Evolutionary conservation across 1,140 invertebrate genomes (phyloP), one percentile per base, ranked within the genome.

Genomic region (Hydropsyche tenuis): DNA sequence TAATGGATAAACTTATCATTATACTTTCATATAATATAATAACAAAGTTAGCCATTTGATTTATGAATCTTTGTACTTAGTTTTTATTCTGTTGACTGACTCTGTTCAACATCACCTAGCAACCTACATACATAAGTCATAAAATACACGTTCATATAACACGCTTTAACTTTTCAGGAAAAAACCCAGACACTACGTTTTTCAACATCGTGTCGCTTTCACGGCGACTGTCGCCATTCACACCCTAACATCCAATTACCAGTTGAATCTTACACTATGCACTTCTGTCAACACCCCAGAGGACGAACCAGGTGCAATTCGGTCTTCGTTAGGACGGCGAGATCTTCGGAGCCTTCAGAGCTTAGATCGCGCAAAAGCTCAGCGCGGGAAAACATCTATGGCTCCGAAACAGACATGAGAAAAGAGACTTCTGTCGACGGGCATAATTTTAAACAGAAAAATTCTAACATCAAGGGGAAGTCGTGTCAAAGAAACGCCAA

Each of bases 201-300:
- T 23, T 69, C 72, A 14, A 76, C 69, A 14, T 76, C 72, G 12
- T 76, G 76, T 56, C 74, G 77, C 4, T 72, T 71, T 25, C 68
- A 76, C 42, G 51, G 56, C 20, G 72, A 78, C 60, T 76, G 77
- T 69, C n/a, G 75, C 18, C 68, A 69, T 16, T 69, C 74, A 2
- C 72, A 75, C 12, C 56, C 64, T 14, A 0, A 42, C 7, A 45
- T 51, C 16, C 70, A 73, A 64, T 37, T 71, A 9, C 75, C 72
- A 7, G 73, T 76, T 72, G 72, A 73, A 7, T 73, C 75, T 11
- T 76, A 76, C 69, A 76, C 53, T 42, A 53, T 76, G 16, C 75
- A 76, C 72, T 76, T 76, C 30, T 76, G 72, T 27, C 20, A 65
- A 3, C 27, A 76, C 45, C 75, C 75, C 2, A 11, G 45, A 1